phyloP scores from a whole-genome alignment of 2,888 invertebrate genomes.

The Eustalomyia histrio region DNA sequence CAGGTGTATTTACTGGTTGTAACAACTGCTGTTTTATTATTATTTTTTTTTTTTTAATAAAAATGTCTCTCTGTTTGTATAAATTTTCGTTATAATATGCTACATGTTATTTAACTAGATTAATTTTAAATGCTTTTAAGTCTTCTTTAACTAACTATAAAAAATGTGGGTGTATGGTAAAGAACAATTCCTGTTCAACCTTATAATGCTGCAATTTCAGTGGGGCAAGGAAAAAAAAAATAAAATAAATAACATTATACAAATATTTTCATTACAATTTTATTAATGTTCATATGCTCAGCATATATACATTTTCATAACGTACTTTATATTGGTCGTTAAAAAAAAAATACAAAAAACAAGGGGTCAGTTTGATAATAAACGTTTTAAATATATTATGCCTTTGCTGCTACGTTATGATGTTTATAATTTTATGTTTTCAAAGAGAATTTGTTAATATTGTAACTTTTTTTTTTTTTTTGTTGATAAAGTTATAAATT shows the following conservation, averaged over 20 bases:
- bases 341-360: too few relatives aligned
- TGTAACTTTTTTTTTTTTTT: background rate
- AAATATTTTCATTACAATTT: conserved; percentile 59
- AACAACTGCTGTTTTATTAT: background rate
- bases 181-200: background rate
- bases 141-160: background rate
- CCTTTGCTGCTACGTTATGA: background rate
- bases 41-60: background rate
- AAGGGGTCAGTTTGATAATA: conserved; percentile 18
- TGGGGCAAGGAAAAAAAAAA: background rate
- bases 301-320: background rate
- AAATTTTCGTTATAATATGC: conserved; percentile 46
- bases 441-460: conserved; percentile 20
- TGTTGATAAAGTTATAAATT: background rate
- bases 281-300: conserved; percentile 42
- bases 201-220: conserved; percentile 7
- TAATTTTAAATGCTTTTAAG: conserved; percentile 60
- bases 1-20: background rate
- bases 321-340: background rate
- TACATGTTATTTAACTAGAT: conserved; percentile 61
- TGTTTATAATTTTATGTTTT: too few relatives aligned
- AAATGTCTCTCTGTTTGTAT: conserved; percentile 31
- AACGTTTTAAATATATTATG: background rate
- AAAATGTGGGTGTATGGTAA: background rate
- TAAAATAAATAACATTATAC: conserved; percentile 5